Percentiles rank a stretch among this genome's conserved stretches.
Conservation (phyloP, 2,888 invertebrate genomes). For the Cistogaster globosa region DNA sequence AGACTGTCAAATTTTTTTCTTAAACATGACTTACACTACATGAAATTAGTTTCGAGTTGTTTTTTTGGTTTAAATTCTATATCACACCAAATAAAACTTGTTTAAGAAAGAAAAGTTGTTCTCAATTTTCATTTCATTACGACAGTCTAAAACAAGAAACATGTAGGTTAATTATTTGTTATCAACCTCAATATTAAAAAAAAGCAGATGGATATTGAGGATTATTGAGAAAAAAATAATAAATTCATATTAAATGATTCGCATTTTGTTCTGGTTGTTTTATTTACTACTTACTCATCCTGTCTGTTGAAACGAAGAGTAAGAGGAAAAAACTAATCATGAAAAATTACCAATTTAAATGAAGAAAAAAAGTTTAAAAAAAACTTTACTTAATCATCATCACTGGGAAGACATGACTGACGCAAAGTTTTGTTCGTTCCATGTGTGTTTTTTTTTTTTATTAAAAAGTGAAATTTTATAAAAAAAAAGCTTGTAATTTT, state of each 20-base stretch:
- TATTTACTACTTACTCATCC: background rate
- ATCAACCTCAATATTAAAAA: constrained; percentile 43
- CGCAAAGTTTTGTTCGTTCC: background rate
- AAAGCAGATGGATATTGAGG: constrained; percentile 10
- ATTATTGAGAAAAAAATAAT: background rate
- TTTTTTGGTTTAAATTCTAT: constrained; percentile 46
- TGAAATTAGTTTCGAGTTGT: constrained; percentile 19
- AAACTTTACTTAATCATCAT: background rate
- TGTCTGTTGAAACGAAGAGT: background rate
- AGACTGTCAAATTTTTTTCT: background rate
- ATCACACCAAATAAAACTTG: constrained; percentile 34
- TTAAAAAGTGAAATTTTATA: constrained; percentile 62
- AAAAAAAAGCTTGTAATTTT: constrained; percentile 41
- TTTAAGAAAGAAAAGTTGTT: constrained; percentile 37
- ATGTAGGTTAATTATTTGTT: constrained; percentile 69
- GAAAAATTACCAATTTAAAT: constrained; percentile 37
- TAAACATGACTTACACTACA: constrained; percentile 5
- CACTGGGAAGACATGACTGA: background rate
- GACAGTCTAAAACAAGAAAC: constrained; percentile 3
- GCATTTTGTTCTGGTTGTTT: constrained; percentile 7
- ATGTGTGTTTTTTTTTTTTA: constrained; percentile 24
- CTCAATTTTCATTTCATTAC: constrained; percentile 46
- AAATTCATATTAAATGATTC: constrained; percentile 24
- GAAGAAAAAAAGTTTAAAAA: constrained; percentile 7
- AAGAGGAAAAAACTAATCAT: constrained; percentile 20